phyloP scores from a whole-genome alignment of 2,888 invertebrate species.

The Tethea ocularis region DNA sequence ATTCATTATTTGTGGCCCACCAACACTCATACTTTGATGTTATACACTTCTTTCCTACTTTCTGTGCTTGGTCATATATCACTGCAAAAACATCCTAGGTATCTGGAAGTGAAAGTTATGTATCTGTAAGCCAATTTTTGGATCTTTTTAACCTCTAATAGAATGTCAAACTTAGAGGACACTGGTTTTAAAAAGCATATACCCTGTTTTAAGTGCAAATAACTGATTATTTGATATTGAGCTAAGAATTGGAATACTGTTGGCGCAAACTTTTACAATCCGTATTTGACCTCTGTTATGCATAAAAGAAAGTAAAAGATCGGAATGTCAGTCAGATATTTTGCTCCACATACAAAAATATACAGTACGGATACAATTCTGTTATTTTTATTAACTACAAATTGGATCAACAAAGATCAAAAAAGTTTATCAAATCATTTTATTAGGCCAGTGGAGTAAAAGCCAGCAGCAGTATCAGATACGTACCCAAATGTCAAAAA shows the following conservation, averaged over 20 bases:
- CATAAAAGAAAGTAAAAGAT: constrained; percentile 1
- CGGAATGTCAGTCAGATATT: not conserved
- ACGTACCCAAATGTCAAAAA: constrained; percentile 60
- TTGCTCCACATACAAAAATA: not conserved
- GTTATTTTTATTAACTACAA: not conserved
- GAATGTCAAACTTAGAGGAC: constrained; percentile 61
- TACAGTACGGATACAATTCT: not conserved
- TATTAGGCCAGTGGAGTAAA: constrained; percentile 52
- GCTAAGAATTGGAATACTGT: not conserved
- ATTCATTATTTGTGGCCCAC: constrained; percentile 65
- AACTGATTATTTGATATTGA: constrained; percentile 18
- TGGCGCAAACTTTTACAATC: not conserved
- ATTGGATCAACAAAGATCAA: constrained; percentile 19
- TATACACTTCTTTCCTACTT: not conserved
- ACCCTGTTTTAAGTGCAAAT: constrained; percentile 11
- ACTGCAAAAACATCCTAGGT: constrained; percentile 47
- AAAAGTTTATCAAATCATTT: constrained; percentile 27
- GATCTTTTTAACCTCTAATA: constrained; percentile 44
- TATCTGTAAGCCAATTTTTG: constrained; percentile 13
- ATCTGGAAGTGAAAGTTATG: constrained; percentile 65
- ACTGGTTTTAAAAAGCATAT: constrained; percentile 41
- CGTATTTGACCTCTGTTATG: not conserved
- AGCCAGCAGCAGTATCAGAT: constrained; percentile 55
- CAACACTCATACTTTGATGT: constrained; percentile 61
- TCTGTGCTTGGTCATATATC: constrained; percentile 12